These are phyloP conservation scores for Smithornis capensis DNA, from an alignment of 2,113 vertebrate species.

Conservation along the genomic window DNA sequence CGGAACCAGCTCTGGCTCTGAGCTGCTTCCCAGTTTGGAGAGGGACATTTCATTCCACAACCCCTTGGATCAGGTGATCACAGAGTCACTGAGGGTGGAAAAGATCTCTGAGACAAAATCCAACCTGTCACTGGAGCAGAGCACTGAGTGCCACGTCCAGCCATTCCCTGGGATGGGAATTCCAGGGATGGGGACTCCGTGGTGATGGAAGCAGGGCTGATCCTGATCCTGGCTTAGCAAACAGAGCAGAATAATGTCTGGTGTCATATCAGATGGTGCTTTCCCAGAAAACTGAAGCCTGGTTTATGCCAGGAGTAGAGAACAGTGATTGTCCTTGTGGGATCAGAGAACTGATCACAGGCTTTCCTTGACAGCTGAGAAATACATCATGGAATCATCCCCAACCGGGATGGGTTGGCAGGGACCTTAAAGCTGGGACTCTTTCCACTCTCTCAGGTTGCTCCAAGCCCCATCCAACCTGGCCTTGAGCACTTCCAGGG, in stretches of 20 bases:
- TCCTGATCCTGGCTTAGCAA: neutral
- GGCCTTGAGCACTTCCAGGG: neutral
- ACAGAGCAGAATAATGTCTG: rapidly evolving
- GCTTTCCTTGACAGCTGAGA: neutral
- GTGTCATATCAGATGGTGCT: rapidly evolving
- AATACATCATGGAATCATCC: neutral
- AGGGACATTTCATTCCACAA: neutral
- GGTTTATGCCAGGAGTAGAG: neutral
- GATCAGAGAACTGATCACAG: neutral
- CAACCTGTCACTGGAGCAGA: neutral
- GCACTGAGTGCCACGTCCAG: neutral
- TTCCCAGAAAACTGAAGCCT: neutral
- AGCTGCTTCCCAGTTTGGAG: neutral
- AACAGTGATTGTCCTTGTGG: neutral
- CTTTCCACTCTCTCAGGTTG: neutral
- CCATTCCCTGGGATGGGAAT: neutral
- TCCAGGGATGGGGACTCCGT: neutral
- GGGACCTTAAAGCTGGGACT: neutral
- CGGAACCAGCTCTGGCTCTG: neutral
- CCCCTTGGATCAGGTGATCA: neutral
- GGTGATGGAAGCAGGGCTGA: neutral
- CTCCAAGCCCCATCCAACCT: neutral
- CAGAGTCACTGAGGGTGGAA: neutral
- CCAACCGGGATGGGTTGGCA: neutral
- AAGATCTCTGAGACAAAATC: neutral